Base-by-base conservation (phyloP, 2,113 vertebrate species). In the Syrrhaptes paradoxus region DNA sequence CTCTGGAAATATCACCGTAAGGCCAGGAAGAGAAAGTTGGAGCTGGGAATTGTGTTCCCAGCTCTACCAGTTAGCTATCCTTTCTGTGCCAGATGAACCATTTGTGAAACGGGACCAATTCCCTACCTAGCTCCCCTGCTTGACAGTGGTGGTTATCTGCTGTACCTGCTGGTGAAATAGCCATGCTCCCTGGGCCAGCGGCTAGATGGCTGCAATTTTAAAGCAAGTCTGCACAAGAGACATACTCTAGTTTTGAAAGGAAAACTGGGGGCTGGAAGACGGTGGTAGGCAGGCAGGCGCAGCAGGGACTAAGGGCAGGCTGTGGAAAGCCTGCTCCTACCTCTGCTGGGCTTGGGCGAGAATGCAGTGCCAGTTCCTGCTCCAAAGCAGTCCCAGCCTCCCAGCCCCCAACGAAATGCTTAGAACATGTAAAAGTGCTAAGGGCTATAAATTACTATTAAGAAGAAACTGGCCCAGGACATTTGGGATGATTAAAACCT, bases 141-240 rank as follows among this genome's bases (percentile, higher is more conserved):
- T 63, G 59, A 36, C 54, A 25, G 43, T 24, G 11, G 14, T n/a
- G 82, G 36, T 68, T 57, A 41, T 79, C 79, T 62, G 32, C 58
- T 41, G 14, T 71, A 26, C 28, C 63, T 92, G 67, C 49, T 51
- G 31, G 62, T 65, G 75, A 85, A 85, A 57, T 2, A 61, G 48
- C 38, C 1, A 0, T 0, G 1, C 20, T 66, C 36, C n/a, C 28
- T 0, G 0, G 43, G 55, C 51, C 85, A 72, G 45, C 2, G 2
- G 65, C 61, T 85, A 11, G 45, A 29, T 26, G 36, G 36, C 32
- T 41, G 46, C 2, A 0, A 21, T 34, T 86, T 70, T 72, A 43
- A 48, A 88, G 24, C 58, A 52, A 34, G 32, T 32, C 24, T 43
- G 41, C 4, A 1, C 4, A 24, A 52, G 31, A 38, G 71, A 31